phyloP scores from a whole-genome alignment of 2,888 invertebrate species.

The Melangyna quadrimaculata region DNA sequence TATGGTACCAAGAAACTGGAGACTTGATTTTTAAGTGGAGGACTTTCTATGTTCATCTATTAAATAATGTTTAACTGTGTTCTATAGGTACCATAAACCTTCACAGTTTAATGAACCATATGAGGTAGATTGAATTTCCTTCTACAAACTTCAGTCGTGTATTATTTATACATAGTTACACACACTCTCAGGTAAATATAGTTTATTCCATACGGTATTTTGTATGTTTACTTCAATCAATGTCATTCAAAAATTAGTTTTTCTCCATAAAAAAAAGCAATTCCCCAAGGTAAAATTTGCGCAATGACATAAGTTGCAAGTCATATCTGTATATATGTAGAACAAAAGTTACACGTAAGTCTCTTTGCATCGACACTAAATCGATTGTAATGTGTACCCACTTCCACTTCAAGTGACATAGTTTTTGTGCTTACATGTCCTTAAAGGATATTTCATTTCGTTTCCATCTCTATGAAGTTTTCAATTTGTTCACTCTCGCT shows the following conservation, averaged over 20 bases:
- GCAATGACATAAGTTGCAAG: neutral
- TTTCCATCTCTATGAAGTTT: constrained; percentile 16
- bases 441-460: constrained; percentile 22
- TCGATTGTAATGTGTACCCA: constrained; percentile 27
- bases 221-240: constrained; percentile 12
- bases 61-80: no score
- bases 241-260: neutral
- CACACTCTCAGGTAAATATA: no score
- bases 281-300: constrained; percentile 7
- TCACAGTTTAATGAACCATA: neutral
- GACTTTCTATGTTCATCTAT: no score
- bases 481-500: constrained; percentile 8
- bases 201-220: neutral
- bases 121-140: neutral
- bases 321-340: neutral
- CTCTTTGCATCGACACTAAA: constrained; percentile 44
- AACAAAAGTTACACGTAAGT: neutral
- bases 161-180: neutral
- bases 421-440: constrained; percentile 19
- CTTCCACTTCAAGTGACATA: constrained; percentile 1
- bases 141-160: neutral
- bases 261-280: neutral
- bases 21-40: no score
- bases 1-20: no score
- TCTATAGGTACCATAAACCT: no score